Percentiles rank a stretch among this genome's conserved stretches.
These are phyloP conservation scores for Caenorhabditis uteleia DNA, from an alignment of 2,888 invertebrate species.

Conservation along the genomic window DNA sequence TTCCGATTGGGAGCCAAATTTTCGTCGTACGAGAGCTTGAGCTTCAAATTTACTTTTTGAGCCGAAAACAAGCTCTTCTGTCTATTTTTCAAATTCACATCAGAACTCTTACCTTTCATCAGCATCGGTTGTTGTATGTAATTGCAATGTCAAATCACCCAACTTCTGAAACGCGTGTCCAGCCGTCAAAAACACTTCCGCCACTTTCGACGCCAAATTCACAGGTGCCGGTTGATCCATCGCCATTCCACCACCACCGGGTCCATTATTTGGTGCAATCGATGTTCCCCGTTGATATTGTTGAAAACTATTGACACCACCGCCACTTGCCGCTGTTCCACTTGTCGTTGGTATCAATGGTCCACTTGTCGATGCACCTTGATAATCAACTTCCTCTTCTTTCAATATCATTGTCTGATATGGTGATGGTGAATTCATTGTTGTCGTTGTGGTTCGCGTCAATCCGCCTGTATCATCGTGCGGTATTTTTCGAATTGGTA, in stretches of 20 bases:
- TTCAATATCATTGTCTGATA: background rate
- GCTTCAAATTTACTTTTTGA: no score
- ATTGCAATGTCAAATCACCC: conserved; percentile 62
- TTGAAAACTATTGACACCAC: conserved; percentile 15
- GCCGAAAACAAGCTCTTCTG: background rate
- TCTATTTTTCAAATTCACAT: background rate
- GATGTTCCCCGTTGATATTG: conserved; percentile 27
- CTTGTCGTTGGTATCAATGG: background rate
- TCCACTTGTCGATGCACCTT: conserved; percentile 3
- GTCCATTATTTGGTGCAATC: background rate
- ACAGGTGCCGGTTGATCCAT: conserved; percentile 46
- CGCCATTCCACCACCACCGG: conserved; percentile 7
- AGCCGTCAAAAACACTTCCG: conserved; percentile 65
- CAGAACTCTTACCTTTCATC: conserved; percentile 46
- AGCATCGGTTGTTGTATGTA: conserved; percentile 47
- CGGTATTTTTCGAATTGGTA: conserved; percentile 29
- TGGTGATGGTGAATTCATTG: background rate
- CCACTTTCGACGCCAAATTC: conserved; percentile 52
- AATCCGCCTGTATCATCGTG: conserved; percentile 13
- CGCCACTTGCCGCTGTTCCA: background rate
- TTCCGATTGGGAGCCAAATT: no score
- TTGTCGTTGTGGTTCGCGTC: background rate
- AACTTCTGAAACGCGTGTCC: conserved; percentile 66
- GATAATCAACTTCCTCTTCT: conserved; percentile 18
- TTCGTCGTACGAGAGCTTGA: no score